Evolutionary conservation across 35 echinoderm and acorn worm genomes (phyloP), one percentile per base, ranked within the genome.

Genomic region (Apostichopus japonicus): DNA sequence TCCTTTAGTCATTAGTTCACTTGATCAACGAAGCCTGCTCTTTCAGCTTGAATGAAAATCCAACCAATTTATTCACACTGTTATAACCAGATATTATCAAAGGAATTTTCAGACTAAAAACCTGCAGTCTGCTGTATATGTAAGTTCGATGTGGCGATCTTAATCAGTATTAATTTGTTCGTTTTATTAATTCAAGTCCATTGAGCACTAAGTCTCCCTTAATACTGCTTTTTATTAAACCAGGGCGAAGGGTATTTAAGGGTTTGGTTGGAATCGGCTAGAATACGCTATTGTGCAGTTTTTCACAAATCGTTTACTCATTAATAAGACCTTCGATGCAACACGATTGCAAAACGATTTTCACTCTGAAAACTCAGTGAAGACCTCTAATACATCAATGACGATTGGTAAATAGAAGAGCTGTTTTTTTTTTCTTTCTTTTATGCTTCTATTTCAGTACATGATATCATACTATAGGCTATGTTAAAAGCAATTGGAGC

Each of bases 81-180:
- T 84, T 84, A 84, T 84, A 84, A 84, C 81, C 81, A 84, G 81
- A 84, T 84, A 84, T 57, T 58, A 84, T 84, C 81, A 58, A 58
- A 57, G 81, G 81, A 84, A 55, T 84, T 84, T 58, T 84, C 81
- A 84, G 54, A 75, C 71, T 75, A 75, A 75, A 75, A 67, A 67
- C 23, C 71, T 19, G 71, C 71, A 75, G 71, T 75, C 71, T 75
- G 71, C 17, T 75, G 71, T 75, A 19, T 75, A 19, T 75, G n/a
- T 21, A 75, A 75, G 14, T 75, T 75, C 15, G 21, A 75, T 23
- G 14, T 75, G 56, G 81, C 15, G 81, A 84, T 84, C 16, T n/a
- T 56, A 57, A 84, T 84, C 81, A 84, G 81, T 84, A 19, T 57
- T 84, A 84, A 84, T 84, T 84, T 84, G 81, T 84, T 57, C 81